phyloP scores from a whole-genome alignment of 2,113 vertebrate genomes.

The Zapus hudsonius region DNA sequence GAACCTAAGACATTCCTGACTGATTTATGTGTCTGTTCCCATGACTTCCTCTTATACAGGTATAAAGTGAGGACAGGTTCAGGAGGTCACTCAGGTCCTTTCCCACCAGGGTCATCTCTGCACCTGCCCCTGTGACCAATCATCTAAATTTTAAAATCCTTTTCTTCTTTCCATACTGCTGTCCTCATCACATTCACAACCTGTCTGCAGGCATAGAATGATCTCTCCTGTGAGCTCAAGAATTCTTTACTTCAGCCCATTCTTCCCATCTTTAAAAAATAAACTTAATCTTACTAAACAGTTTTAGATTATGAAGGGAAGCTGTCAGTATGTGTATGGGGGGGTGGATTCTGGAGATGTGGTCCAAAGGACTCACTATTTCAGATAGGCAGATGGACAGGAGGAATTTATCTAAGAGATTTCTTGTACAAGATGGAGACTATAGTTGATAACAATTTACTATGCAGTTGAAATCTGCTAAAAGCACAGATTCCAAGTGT shows the following conservation, averaged over 20 bases:
- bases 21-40: not conserved
- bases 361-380: not conserved
- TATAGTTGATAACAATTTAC: not conserved
- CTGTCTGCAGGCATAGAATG: not conserved
- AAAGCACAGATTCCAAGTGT: not conserved
- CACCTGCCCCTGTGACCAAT: not conserved
- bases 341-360: not conserved
- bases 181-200: not conserved
- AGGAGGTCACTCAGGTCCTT: not conserved
- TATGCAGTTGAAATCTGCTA: not conserved
- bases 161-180: not conserved
- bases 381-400: not conserved
- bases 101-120: not conserved
- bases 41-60: not conserved
- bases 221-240: not conserved
- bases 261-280: not conserved
- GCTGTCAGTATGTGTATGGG: not conserved
- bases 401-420: not conserved
- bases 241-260: not conserved
- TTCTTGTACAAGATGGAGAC: not conserved
- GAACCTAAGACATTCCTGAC: not conserved
- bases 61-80: not conserved
- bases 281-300: not conserved
- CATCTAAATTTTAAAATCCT: not conserved
- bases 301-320: constrained; percentile 9